Evolutionary conservation across 1,140 invertebrate species (phyloP), one percentile per base, ranked within the genome.

Genomic region (Choristoneura fumiferana): DNA sequence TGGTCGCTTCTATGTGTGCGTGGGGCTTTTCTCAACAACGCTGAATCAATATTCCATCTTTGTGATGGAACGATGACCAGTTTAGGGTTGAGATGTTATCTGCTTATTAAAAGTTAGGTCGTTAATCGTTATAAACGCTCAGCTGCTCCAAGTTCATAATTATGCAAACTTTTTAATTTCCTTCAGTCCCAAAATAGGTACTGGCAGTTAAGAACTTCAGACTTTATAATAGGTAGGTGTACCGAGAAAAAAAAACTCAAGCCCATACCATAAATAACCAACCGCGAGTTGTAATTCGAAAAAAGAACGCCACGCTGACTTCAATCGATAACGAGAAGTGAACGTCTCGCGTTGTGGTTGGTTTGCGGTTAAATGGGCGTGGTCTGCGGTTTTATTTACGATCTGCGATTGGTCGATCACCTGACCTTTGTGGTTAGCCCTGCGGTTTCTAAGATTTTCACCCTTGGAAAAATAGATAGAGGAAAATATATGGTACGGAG

Each of bases 361-460:
- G 86, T 86, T 89, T 87, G 84, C 78, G 86, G 84, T 89, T 79
- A 73, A 49, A 69, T 67, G 78, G 84, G 86, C 84, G 84, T 83
- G 81, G 84, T 68, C 81, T 86, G 86, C 58, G 86, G 86, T 87
- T 77, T 82, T 77, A 87, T 87, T 87, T 85, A 85, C 79, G 72
- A 76, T 56, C 71, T 71, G 52, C 73, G 54, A 89, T 89, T 89
- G 86, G 86, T 67, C 78, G 78, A 84, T 86, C 71, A 86, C 79
- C 79, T 87, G 84, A 84, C 82, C 80, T 87, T 89, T 87, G 86
- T 67, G 86, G 86, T 89, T 87, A 83, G 78, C 69, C 67, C 63
- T 89, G 85, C 62, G 86, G 86, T 87, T 88, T 86, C 84, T 86
- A 87, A 89, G 86, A 89, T 89, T 89, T 89, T 84, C 85, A 85